A percentile compares a stretch with the other conserved stretches of the same genome.
These are phyloP conservation scores for Notarius quadriscutis DNA, from an alignment of 2,113 vertebrate genomes.

Conservation along the genomic window DNA sequence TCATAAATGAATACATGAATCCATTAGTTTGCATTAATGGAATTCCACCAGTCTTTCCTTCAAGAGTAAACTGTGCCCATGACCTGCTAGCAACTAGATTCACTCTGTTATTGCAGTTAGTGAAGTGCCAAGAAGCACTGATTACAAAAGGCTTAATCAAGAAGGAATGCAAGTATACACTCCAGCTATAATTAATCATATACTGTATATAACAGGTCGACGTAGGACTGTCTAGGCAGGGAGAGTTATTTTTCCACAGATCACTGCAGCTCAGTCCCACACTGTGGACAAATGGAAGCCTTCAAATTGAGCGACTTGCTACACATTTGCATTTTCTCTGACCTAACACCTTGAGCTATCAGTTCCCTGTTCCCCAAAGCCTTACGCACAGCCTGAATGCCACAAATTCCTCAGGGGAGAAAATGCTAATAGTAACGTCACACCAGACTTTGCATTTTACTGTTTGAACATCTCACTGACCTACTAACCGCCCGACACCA, in stretches of 20 bases:
- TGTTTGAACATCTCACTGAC: constrained; percentile 54
- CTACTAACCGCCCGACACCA: constrained; percentile 39
- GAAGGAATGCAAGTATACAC: not conserved
- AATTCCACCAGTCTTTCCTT: not conserved
- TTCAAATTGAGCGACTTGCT: not conserved
- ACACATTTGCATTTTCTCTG: constrained; percentile 43
- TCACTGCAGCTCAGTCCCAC: not conserved
- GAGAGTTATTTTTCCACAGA: not conserved
- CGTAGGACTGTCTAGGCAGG: not conserved
- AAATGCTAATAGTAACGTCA: constrained; percentile 38
- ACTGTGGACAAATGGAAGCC: too few species aligned
- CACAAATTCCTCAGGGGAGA: constrained; percentile 53
- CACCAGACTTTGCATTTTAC: constrained; percentile 48
- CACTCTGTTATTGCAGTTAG: not conserved
- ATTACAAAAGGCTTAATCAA: not conserved
- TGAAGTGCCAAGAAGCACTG: not conserved
- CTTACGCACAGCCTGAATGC: constrained; percentile 38
- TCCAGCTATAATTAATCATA: not conserved
- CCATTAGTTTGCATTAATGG: not conserved
- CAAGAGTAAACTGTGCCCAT: not conserved
- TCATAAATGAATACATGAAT: not conserved
- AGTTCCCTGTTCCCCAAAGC: constrained; percentile 29
- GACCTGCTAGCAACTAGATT: not conserved
- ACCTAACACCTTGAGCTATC: constrained; percentile 14
- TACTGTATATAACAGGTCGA: not conserved